Evolutionary conservation across 2,888 invertebrate species (phyloP).

Genomic region (Cenopis cana): DNA sequence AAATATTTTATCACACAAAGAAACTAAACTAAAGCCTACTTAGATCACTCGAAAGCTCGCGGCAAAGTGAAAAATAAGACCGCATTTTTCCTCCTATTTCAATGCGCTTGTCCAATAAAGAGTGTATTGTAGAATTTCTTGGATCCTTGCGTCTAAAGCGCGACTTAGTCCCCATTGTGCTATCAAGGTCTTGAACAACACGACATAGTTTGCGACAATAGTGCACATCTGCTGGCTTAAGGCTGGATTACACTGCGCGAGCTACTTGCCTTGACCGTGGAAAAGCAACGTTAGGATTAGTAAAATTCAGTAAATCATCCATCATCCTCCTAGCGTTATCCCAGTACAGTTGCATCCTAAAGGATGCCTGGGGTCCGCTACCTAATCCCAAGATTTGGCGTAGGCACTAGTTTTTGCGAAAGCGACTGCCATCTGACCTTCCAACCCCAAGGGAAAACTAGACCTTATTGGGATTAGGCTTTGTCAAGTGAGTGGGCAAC

Average conservation of each 20-base stretch:
- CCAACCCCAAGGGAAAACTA: no score
- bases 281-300: not conserved
- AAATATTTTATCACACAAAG: not conserved
- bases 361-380: no score
- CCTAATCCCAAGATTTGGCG: no score
- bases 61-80: constrained; percentile 13
- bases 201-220: constrained; percentile 4
- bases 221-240: not conserved
- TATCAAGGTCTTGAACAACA: constrained; percentile 20
- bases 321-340: no score
- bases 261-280: not conserved
- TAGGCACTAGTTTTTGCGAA: no score
- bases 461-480: no score
- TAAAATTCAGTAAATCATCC: no score
- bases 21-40: not conserved
- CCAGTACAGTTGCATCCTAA: no score
- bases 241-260: not conserved
- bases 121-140: constrained; percentile 20
- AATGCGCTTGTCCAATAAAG: constrained; percentile 28
- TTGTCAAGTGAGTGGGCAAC: no score
- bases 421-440: no score
- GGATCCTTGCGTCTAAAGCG: constrained; percentile 20
- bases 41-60: not conserved
- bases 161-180: constrained; percentile 28
- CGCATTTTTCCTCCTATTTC: constrained; percentile 27